phyloP scores from a whole-genome alignment of 2,113 vertebrate genomes.

The Megaptera novaeangliae region DNA sequence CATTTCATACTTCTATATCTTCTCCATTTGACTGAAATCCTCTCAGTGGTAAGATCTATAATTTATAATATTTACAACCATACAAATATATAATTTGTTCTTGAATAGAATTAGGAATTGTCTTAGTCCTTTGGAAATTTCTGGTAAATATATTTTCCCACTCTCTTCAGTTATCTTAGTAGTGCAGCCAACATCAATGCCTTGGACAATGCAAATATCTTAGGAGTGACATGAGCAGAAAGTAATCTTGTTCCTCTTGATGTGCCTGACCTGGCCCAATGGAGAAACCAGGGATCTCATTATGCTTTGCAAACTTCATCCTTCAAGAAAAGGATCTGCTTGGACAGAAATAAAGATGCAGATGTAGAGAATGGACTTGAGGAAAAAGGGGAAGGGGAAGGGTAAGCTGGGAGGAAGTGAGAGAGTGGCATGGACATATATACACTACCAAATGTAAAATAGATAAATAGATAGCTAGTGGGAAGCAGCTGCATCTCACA shows the following conservation, averaged over 20 bases:
- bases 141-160: neutral
- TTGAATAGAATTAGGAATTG: conserved; percentile 11
- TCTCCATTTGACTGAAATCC: neutral
- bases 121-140: conserved; percentile 4
- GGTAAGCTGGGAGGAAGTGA: no score
- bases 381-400: no score
- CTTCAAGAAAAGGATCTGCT: neutral
- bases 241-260: neutral
- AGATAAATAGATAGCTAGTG: no score
- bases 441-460: no score
- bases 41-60: neutral
- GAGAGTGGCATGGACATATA: no score
- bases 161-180: conserved; percentile 13
- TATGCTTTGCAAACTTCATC: neutral
- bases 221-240: neutral
- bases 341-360: neutral
- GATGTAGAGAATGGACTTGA: no score
- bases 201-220: conserved; percentile 1
- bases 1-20: neutral
- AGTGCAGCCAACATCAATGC: neutral
- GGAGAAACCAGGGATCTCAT: neutral
- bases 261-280: neutral
- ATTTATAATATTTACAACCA: neutral
- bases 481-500: no score
- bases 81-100: neutral